A percentile compares a stretch with the other conserved stretches of the same genome.
Conservation (phyloP, 1,140 invertebrate genomes). For the Brachystomella parvula region DNA sequence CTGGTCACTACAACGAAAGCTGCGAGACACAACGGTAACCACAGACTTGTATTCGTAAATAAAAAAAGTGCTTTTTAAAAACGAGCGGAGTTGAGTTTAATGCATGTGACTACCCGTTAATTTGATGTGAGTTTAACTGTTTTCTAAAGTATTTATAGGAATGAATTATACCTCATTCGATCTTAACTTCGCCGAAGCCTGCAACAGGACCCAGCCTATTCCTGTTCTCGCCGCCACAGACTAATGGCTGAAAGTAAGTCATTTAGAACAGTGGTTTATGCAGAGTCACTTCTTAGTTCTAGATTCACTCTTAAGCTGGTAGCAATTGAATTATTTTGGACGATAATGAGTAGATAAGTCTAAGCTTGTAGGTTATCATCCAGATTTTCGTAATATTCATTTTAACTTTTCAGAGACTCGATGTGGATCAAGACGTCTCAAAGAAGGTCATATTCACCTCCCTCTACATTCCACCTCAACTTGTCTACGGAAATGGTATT, state of each 20-base stretch:
- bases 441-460: constrained; percentile 78
- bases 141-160: no score
- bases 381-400: constrained; percentile 14
- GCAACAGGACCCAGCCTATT: no score
- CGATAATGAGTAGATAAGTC: constrained; percentile 41
- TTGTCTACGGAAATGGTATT: constrained; percentile 32
- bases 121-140: no score
- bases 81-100: no score
- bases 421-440: constrained; percentile 71
- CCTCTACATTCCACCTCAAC: constrained; percentile 55
- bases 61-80: no score
- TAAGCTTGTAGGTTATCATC: neutral
- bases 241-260: constrained; percentile 79
- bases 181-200: no score
- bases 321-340: constrained; percentile 74
- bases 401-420: constrained; percentile 53
- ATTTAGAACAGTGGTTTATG: constrained; percentile 69
- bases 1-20: no score
- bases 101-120: no score
- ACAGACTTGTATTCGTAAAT: no score
- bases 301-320: constrained; percentile 67
- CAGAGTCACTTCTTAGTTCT: constrained; percentile 10
- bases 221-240: constrained; percentile 79
- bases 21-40: no score
- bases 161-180: no score